Conservation (phyloP, 2,888 invertebrate genomes). For the Cantharis rufa region DNA sequence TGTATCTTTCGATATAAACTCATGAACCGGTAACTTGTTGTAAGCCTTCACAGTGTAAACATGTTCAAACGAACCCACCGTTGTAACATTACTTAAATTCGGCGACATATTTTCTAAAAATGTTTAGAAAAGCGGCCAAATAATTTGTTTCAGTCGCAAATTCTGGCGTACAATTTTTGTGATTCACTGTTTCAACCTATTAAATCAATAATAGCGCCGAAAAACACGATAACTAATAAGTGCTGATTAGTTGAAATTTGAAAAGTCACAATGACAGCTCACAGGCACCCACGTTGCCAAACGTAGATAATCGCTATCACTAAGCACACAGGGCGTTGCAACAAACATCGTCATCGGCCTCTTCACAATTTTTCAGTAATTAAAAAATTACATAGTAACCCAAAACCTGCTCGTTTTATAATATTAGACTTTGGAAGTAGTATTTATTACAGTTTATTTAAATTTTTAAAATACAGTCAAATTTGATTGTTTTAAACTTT, state of each 20-base stretch:
- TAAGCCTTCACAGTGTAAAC: slow-evolving; percentile 70
- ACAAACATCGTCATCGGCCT: too few relatives aligned
- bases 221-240: background rate
- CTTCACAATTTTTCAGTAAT: too few relatives aligned
- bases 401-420: too few relatives aligned
- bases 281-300: background rate
- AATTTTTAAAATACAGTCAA: too few relatives aligned
- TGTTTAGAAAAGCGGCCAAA: background rate
- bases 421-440: too few relatives aligned
- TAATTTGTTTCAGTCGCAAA: background rate
- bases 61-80: slow-evolving; percentile 57
- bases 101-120: background rate
- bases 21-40: slow-evolving; percentile 75
- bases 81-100: background rate
- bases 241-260: background rate
- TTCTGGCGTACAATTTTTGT: background rate
- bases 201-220: background rate
- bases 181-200: background rate
- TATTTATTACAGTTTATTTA: too few relatives aligned
- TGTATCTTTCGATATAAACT: slow-evolving; percentile 78
- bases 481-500: too few relatives aligned
- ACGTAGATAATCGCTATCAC: background rate
- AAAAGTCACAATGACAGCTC: background rate
- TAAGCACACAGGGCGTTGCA: background rate
- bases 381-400: too few relatives aligned